Conservation (phyloP, 2,888 invertebrate species). For the Leucozona laternaria region DNA sequence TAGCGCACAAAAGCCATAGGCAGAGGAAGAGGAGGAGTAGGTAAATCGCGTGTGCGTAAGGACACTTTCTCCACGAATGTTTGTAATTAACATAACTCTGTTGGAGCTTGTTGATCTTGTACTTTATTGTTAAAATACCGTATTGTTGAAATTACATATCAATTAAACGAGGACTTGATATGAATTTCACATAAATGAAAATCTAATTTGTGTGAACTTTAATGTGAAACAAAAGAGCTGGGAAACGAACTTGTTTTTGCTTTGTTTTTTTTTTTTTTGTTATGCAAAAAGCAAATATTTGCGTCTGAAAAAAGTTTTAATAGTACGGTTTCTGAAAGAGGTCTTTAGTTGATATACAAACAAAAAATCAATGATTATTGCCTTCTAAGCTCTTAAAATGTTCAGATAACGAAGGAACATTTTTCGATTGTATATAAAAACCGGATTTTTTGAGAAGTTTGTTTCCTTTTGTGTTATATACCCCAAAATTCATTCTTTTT, state of each 20-base stretch:
- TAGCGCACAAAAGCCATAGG: neutral
- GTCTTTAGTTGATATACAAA: neutral
- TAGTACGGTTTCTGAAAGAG: neutral
- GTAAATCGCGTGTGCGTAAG: constrained; percentile 47
- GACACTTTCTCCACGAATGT: constrained; percentile 66
- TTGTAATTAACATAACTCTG: constrained; percentile 57
- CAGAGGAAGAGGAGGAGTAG: constrained; percentile 3
- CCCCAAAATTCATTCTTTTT: neutral
- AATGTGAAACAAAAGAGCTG: constrained; percentile 51
- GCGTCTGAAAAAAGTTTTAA: neutral
- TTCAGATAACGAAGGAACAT: neutral
- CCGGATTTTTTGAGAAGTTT: neutral
- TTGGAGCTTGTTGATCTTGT: constrained; percentile 38
- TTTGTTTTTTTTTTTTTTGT: neutral
- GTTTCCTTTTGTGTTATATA: constrained; percentile 7
- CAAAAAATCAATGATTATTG: neutral
- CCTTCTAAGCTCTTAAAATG: neutral
- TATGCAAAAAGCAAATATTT: constrained; percentile 24
- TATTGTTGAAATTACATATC: constrained; percentile 35
- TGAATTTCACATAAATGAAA: constrained; percentile 16
- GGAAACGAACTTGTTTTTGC: constrained; percentile 40
- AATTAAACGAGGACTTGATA: constrained; percentile 30
- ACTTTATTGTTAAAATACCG: constrained; percentile 43
- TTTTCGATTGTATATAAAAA: neutral
- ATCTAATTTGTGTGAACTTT: constrained; percentile 6